phyloP scores from a whole-genome alignment of 2,797 vertebrate species.

The Anguilla megastoma region DNA sequence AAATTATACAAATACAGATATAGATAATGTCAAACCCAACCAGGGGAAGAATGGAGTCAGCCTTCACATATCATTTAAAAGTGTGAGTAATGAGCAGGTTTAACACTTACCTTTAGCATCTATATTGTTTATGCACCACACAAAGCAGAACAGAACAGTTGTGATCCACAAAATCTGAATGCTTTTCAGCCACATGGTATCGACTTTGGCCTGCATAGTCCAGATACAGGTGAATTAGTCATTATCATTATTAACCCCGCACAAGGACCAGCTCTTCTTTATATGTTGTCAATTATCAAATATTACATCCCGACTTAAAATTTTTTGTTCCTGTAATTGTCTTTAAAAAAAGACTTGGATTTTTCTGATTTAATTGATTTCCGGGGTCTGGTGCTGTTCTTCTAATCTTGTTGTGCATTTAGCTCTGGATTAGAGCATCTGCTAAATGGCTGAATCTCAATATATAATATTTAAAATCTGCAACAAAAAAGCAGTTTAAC shows the following conservation, averaged over 20 bases:
- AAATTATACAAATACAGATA: background rate
- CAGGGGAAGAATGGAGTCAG: background rate
- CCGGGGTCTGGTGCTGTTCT: no score
- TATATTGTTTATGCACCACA: no score
- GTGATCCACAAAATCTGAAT: background rate
- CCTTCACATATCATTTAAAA: background rate
- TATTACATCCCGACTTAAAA: background rate
- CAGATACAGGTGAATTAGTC: background rate
- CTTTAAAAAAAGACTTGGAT: no score
- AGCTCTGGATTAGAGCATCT: no score
- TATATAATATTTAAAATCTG: no score
- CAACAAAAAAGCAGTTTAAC: no score
- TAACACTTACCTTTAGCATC: background rate
- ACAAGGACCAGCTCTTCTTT: background rate
- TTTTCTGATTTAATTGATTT: no score
- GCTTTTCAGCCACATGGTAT: background rate
- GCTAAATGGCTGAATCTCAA: no score
- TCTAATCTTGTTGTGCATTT: no score
- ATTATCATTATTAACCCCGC: background rate
- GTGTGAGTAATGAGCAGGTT: background rate
- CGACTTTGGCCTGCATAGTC: background rate
- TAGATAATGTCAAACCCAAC: background rate
- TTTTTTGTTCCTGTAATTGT: background rate
- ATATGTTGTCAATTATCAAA: background rate
- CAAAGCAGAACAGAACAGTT: background rate